Evolutionary conservation across 2,797 vertebrate genomes (phyloP).

Genomic region (Oreortyx pictus): DNA sequence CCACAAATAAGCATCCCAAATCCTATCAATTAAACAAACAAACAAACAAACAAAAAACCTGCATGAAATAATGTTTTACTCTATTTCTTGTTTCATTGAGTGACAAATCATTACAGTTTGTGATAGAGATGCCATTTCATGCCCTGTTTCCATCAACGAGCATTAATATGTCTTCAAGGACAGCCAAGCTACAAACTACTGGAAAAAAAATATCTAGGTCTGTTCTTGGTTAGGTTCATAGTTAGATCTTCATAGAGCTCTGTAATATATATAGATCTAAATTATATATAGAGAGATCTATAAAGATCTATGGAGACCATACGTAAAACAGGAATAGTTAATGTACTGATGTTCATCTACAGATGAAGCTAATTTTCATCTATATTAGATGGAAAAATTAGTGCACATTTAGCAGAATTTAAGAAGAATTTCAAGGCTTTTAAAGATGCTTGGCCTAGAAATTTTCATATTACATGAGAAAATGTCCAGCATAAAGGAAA

Average conservation of each 20-base stretch:
- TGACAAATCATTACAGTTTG: conserved; percentile 12
- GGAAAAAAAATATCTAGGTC: not conserved
- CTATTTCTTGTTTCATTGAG: not conserved
- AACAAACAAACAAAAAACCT: not conserved
- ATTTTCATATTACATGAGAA: not conserved
- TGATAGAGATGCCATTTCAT: conserved; percentile 11
- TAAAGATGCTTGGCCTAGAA: not conserved
- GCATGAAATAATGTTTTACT: not conserved
- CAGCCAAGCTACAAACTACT: not conserved
- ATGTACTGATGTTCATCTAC: not conserved
- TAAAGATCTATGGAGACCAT: not conserved
- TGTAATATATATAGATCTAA: not conserved
- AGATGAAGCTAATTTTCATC: not conserved
- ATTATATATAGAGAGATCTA: not conserved
- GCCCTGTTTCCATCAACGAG: conserved; percentile 45
- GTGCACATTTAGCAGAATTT: not conserved
- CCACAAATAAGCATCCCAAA: not conserved
- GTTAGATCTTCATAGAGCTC: not conserved
- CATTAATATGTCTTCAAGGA: not conserved
- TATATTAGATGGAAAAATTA: not conserved
- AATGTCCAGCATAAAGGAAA: not conserved
- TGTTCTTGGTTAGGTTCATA: not conserved
- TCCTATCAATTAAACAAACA: not conserved
- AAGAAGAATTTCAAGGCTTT: not conserved
- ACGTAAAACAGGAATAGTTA: not conserved